Evolutionary conservation across 2,113 vertebrate genomes (phyloP).

Genomic region (Columbina picui): DNA sequence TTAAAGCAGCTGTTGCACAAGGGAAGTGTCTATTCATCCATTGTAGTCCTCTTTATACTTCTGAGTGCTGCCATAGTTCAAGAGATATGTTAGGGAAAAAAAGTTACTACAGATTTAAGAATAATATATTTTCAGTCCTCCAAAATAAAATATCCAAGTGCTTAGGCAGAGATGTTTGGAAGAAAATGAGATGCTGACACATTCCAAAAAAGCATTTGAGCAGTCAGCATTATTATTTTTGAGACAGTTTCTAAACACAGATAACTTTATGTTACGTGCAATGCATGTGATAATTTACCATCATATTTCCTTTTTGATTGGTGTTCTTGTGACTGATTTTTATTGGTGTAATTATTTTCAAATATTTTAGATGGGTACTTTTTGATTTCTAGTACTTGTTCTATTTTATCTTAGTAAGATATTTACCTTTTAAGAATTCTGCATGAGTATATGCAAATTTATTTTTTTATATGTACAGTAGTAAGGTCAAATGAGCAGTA

Average conservation of each 20-base stretch:
- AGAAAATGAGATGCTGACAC: not conserved
- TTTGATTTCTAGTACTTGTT: not conserved
- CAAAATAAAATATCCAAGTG: not conserved
- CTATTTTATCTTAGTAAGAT: not conserved
- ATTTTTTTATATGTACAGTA: not conserved
- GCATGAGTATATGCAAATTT: not conserved
- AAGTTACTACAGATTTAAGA: not conserved
- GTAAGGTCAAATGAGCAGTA: not conserved
- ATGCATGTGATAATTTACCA: accelerated
- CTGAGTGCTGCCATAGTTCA: not conserved
- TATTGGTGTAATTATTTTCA: not conserved
- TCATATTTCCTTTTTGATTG: not conserved
- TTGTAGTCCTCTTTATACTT: accelerated
- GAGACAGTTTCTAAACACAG: not conserved
- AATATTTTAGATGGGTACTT: not conserved
- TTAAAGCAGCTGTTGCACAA: not conserved
- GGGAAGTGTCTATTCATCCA: not conserved
- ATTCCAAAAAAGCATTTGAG: not conserved
- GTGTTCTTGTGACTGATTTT: not conserved
- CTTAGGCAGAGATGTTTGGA: not conserved
- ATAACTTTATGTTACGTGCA: not conserved
- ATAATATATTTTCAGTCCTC: not conserved
- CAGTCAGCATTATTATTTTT: not conserved
- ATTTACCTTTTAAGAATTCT: not conserved
- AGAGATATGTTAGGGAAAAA: not conserved